These are phyloP conservation scores for Microctenopoma steveboyesi DNA, from an alignment of 2,797 vertebrate genomes.

Conservation along the genomic window DNA sequence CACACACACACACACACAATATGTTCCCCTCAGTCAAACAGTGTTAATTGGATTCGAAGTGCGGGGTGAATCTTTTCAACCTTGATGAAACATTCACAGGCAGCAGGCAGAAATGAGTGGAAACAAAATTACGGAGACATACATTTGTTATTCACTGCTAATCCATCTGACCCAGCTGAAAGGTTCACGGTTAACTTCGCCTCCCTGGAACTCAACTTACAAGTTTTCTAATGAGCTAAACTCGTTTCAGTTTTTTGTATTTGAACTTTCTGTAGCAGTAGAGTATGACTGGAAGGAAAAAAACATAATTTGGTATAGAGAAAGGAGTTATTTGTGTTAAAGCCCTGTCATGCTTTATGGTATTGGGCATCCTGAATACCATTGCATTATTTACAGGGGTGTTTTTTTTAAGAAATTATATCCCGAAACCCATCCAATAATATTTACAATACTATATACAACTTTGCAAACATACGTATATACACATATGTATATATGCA, in stretches of 20 bases:
- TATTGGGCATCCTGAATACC: too few species aligned
- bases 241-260: not conserved
- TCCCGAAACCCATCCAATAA: too few species aligned
- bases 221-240: constrained; percentile 9
- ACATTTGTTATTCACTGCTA: constrained; percentile 25
- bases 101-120: constrained; percentile 23
- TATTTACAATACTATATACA: too few species aligned
- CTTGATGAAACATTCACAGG: constrained; percentile 30
- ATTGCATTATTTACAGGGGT: too few species aligned
- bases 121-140: constrained; percentile 21
- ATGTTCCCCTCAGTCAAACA: constrained; percentile 34
- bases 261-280: not conserved
- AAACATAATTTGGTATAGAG: too few species aligned
- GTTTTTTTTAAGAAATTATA: too few species aligned
- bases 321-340: too few species aligned
- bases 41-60: constrained; percentile 59
- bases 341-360: too few species aligned
- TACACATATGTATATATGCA: too few species aligned
- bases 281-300: too few species aligned
- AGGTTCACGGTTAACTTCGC: constrained; percentile 12
- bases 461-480: too few species aligned
- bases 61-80: constrained; percentile 24
- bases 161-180: constrained; percentile 29
- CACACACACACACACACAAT: not conserved
- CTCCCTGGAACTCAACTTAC: constrained; percentile 8